Evolutionary conservation across 2,113 vertebrate genomes (phyloP).

Genomic region (Perca flavescens): DNA sequence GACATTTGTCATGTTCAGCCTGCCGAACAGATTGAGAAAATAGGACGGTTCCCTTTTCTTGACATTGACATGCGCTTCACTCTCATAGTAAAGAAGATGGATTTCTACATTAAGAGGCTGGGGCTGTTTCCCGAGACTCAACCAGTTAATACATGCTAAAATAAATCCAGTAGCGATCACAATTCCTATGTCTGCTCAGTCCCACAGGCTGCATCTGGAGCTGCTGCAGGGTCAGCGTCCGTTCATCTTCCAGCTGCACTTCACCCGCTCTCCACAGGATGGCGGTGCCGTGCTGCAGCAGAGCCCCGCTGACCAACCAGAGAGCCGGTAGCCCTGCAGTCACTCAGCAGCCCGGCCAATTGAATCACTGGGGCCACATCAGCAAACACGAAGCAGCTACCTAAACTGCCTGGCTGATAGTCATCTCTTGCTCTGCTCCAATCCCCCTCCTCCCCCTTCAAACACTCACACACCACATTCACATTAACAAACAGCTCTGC

Average conservation of each 20-base stretch:
- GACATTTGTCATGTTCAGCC: not conserved
- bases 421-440: constrained; percentile 57
- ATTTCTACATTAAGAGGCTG: not conserved
- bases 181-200: not conserved
- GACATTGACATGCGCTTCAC: not conserved
- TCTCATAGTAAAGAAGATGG: not conserved
- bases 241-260: constrained; percentile 27
- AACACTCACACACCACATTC: constrained; percentile 36
- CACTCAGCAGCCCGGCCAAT: constrained; percentile 59
- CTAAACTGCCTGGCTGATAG: constrained; percentile 72
- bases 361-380: constrained; percentile 71
- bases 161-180: not conserved
- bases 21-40: not conserved
- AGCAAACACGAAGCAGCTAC: constrained; percentile 79
- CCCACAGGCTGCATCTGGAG: constrained; percentile 14
- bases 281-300: constrained; percentile 71
- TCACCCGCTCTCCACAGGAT: constrained; percentile 70
- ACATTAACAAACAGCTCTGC: constrained; percentile 39
- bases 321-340: constrained; percentile 52
- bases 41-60: not conserved
- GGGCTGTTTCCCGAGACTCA: not conserved
- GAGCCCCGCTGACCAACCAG: constrained; percentile 49
- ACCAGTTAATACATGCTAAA: constrained; percentile 3
- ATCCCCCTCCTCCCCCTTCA: constrained; percentile 14
- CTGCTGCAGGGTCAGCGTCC: not conserved